phyloP scores from a whole-genome alignment of 2,113 vertebrate species.

The Triplophysa dalaica region DNA sequence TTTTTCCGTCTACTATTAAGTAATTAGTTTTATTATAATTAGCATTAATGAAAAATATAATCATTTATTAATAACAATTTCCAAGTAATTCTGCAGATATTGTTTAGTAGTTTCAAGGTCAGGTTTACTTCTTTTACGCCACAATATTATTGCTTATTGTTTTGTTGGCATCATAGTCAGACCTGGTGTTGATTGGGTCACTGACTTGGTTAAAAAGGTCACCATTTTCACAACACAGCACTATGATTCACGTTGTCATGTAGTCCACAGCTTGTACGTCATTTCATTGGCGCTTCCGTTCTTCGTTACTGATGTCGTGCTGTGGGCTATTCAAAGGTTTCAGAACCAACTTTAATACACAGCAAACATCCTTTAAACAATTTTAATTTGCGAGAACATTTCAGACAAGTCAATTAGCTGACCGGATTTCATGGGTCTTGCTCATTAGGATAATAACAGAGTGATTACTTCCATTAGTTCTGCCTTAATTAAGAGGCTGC shows the following conservation, averaged over 20 bases:
- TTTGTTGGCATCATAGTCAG: not conserved
- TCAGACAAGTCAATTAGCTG: conserved; percentile 50
- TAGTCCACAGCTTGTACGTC: not conserved
- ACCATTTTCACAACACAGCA: not conserved
- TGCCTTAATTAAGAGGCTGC: conserved; percentile 29
- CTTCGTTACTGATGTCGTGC: not conserved
- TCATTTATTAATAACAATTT: no score
- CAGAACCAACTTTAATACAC: not conserved
- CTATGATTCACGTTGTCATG: conserved; percentile 13
- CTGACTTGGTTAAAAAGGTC: conserved; percentile 13
- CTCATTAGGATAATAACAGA: conserved; percentile 44
- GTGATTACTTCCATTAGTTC: conserved; percentile 41
- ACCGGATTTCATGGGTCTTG: conserved; percentile 42
- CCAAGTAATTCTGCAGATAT: not conserved
- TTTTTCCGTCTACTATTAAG: no score
- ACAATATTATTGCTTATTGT: not conserved
- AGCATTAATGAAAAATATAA: no score
- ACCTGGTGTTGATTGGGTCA: not conserved
- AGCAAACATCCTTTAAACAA: not conserved
- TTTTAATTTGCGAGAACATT: conserved; percentile 37
- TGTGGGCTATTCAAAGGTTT: conserved; percentile 9
- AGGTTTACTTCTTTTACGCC: not conserved
- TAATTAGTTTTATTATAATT: no score
- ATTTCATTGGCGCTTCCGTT: conserved; percentile 2
- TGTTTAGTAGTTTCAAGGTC: not conserved